Evolutionary conservation across 2,113 vertebrate species (phyloP), one percentile per base, ranked within the genome.

Genomic region (Tragelaphus scriptus): DNA sequence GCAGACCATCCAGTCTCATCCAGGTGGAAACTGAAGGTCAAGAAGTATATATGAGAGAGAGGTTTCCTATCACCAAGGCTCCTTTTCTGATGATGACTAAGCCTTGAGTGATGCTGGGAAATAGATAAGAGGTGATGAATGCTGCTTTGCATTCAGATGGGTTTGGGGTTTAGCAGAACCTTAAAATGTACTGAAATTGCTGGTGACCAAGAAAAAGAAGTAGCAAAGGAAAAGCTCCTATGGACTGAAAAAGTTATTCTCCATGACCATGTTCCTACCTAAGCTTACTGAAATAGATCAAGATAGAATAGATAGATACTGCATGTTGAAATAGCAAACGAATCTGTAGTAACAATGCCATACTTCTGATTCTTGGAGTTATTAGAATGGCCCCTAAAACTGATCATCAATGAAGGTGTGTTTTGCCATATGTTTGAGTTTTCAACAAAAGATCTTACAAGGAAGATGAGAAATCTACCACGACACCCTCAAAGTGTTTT

Each of bases 51-150:
- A 3, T 36, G 82, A 96, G 96, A 98, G 93, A 63, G 30, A 81
- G 56, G 75, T 23, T 95, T 94, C n/a, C 85, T 36, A 40, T 89
- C 65, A 87, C 85, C 61, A 53, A 26, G 84, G 80, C 36, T 68
- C 86, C 49, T 91, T 98, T 93, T 85, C 81, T 93, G 93, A 65
- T 2, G 40, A 80, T 94, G 98, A 98, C 98, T 98, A 98, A 98
- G 32, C 84, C 97, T 94, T 96, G 89, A 96, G 75, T 10, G 25
- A 82, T 16, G 88, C 71, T 59, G 23, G 44, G 94, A 97, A 98
- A 85, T 75, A 59, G 93, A 85, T 49, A 40, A 97, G 94, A 93
- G 88, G 95, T 93, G 32, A 80, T n/a, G 51, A 95, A 25, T 0
- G 32, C 36, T 6, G 2, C 61, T 58, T 32, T 68, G 8, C 21